Base-by-base conservation (phyloP, 2,797 vertebrate genomes). In the Diceros bicornis region DNA sequence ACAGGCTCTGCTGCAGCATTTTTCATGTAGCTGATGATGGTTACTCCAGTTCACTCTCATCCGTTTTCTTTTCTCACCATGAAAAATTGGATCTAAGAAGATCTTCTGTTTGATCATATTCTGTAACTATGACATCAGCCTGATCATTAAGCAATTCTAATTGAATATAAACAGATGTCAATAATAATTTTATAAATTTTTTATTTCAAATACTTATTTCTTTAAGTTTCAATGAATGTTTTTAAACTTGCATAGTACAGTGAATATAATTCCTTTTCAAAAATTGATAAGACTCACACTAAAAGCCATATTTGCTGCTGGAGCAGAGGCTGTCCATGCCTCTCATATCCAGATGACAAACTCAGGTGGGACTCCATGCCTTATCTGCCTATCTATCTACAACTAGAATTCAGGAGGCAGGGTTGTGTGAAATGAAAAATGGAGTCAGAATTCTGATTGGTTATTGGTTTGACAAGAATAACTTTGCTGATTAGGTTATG, bases 361-460 rank as follows among this genome's bases (percentile, higher is more conserved):
- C 32, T 89, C 10, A 59, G 37, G 25, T 13, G 59, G 72, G 6
- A 84, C 52, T 75, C 66, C 1, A 18, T 34, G 9, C 12, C 44
- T 72, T 87, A 62, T 44, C 66, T 84, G 57, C 69, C 18, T 50
- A 4, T 37, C 8, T 9, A 62, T 68, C 50, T 57, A 34, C 50
- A 83, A n/a, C 59, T 90, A 50, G 37, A 94, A 71, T 79, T 88
- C 61, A 84, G 44, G 96, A 75, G n/a, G n/a, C 34, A 52, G 10
- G 25, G 25, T 77, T 91, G 77, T 85, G 93, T 96, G 66, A 96
- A 93, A 95, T 85, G 47, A 93, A 92, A 93, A 96, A 89, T 57
- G 21, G 89, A 93, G 68, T 86, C 68, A 75, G 69, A 84, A 85
- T 91, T 91, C 32, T 88, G 41, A 66, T 66, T 91, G 41, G 32